Conservation (phyloP, 2,797 vertebrate species). For the Fringilla coelebs region DNA sequence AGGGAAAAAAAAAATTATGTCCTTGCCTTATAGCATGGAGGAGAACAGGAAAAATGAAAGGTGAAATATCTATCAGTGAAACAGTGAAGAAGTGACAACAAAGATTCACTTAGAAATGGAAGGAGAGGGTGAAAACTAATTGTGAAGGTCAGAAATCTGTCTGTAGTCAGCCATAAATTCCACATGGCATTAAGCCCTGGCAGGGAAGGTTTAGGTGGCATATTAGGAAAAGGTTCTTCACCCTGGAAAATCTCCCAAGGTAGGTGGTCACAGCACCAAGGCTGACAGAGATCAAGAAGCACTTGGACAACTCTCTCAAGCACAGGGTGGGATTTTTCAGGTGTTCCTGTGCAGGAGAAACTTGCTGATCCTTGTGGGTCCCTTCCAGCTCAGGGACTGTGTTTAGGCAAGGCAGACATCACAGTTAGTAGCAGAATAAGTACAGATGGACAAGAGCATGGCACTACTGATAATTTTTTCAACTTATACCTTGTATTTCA, state of each 20-base stretch:
- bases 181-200: too few species aligned
- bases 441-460: neutral
- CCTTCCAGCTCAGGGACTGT: neutral
- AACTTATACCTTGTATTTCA: neutral
- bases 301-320: neutral
- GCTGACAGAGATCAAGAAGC: neutral
- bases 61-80: neutral
- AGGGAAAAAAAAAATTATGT: neutral
- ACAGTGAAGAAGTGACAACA: neutral
- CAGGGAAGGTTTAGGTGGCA: neutral
- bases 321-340: neutral
- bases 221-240: neutral
- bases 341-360: neutral
- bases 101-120: neutral
- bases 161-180: neutral
- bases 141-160: neutral
- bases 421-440: neutral
- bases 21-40: neutral
- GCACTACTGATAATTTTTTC: neutral
- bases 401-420: neutral
- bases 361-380: rapidly evolving
- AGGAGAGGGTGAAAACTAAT: neutral
- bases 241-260: neutral
- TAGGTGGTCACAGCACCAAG: neutral
- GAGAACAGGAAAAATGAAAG: neutral